Conservation (phyloP, 2,797 vertebrate genomes). For the Manis pentadactyla region DNA sequence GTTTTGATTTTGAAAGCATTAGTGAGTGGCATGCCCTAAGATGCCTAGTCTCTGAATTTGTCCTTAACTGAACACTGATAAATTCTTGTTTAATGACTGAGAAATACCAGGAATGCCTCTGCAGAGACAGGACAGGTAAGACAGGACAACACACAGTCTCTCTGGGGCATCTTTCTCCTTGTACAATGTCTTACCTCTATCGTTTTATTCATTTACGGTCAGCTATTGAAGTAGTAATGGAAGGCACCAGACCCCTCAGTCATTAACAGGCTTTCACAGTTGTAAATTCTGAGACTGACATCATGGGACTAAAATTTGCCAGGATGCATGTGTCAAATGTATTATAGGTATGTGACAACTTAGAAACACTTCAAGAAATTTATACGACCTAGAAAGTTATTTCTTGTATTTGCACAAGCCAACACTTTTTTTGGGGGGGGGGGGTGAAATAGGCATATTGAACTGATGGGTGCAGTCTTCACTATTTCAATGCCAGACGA, state of each 20-base stretch:
- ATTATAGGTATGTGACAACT: background rate
- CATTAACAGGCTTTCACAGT: background rate
- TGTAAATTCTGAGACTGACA: background rate
- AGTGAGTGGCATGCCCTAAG: background rate
- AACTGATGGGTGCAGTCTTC: constrained; percentile 69
- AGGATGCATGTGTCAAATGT: background rate
- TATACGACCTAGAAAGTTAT: background rate
- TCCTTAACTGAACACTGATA: background rate
- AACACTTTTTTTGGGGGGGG: background rate
- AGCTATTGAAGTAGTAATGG: background rate
- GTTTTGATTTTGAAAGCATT: background rate
- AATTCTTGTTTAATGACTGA: background rate
- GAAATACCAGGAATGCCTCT: background rate
- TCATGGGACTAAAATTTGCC: constrained; percentile 48
- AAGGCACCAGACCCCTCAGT: background rate
- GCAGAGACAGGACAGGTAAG: background rate
- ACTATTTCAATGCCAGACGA: constrained; percentile 78
- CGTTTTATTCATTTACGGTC: background rate
- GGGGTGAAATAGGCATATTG: background rate
- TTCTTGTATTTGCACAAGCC: background rate
- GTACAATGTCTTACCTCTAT: background rate
- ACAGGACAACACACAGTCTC: background rate
- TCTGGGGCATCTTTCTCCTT: background rate
- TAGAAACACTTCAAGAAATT: constrained; percentile 2
- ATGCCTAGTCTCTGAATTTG: background rate